Base-by-base conservation (phyloP, 2,888 invertebrate species). In the Lithophane ornitopus region DNA sequence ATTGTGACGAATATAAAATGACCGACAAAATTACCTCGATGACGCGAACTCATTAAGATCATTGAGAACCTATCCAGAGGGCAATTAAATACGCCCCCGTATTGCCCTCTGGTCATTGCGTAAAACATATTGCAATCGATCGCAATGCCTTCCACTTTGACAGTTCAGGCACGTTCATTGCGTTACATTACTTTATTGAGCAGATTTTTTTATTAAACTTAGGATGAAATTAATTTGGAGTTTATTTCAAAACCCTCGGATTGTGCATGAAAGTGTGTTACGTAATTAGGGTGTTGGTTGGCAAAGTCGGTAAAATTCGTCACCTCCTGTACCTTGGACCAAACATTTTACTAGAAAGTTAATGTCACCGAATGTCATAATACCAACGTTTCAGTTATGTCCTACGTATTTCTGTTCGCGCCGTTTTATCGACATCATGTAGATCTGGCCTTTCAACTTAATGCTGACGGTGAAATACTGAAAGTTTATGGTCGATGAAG, bases 341-440 rank as follows among this genome's bases (percentile, higher is more conserved):
- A 80, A 19, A 80, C 49, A 63, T 78, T 87, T 86, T 82, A 81
- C 76, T 82, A 80, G 84, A 82, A 85, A 89, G 88, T 91, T 90
- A 91, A 92, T 89, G 89, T 86, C 85, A 44, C 80, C 81, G 82
- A 89, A 90, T 89, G 89, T 91, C 91, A 91, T 92, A 90, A 92
- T 89, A 85, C 86, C 77, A 80, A 87, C 89, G 86, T 87, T 89
- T 87, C 84, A 82, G 87, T 88, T 82, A 89, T 84, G 80, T 84
- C 78, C 70, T 80, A 78, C 76, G 85, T 85, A 81, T 82, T 85
- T 82, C 82, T 85, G 86, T 87, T 87, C 79, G 75, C 87, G 69
- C 87, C 71, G 73, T 87, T 88, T 87, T 85, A 86, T 88, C 80
- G 80, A 70, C 69, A 65, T 80, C 77, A 80, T 82, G 78, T 81